phyloP scores from a whole-genome alignment of 2,888 invertebrate genomes.

The Pelosia muscerda region DNA sequence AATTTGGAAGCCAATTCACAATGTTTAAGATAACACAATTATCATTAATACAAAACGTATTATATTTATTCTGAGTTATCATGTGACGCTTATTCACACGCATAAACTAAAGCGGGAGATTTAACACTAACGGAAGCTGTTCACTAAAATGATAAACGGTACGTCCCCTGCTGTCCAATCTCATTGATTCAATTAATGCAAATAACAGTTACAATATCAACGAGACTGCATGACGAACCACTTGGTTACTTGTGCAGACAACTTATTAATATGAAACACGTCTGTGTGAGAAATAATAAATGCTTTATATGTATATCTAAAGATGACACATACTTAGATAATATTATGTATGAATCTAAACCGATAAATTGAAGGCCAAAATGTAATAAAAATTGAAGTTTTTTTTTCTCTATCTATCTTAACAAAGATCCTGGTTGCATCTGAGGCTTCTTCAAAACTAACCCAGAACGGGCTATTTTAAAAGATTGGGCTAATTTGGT shows the following conservation, averaged over 20 bases:
- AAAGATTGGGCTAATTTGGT: no score
- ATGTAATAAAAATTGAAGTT: no score
- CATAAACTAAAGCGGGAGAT: slow-evolving; percentile 22
- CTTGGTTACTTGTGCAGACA: slow-evolving; percentile 19
- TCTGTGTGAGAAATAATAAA: slow-evolving; percentile 19
- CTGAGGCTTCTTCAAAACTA: no score
- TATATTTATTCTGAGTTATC: neutral
- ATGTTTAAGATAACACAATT: neutral
- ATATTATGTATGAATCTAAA: slow-evolving; percentile 1
- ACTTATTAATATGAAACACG: slow-evolving; percentile 37
- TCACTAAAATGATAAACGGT: slow-evolving; percentile 36
- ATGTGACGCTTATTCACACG: neutral
- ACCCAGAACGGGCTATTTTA: no score
- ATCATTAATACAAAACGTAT: neutral
- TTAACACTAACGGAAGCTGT: slow-evolving; percentile 36
- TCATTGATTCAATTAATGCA: slow-evolving; percentile 42
- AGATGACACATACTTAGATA: neutral
- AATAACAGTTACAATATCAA: slow-evolving; percentile 35
- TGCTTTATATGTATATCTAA: slow-evolving; percentile 4
- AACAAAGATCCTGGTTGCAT: no score
- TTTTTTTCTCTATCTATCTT: no score
- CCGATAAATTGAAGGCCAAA: slow-evolving; percentile 6
- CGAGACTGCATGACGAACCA: slow-evolving; percentile 31
- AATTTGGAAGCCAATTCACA: neutral
- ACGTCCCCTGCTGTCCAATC: slow-evolving; percentile 35